Base-by-base conservation (phyloP, 1,140 invertebrate genomes). In the Drosophila pseudoobscura region DNA sequence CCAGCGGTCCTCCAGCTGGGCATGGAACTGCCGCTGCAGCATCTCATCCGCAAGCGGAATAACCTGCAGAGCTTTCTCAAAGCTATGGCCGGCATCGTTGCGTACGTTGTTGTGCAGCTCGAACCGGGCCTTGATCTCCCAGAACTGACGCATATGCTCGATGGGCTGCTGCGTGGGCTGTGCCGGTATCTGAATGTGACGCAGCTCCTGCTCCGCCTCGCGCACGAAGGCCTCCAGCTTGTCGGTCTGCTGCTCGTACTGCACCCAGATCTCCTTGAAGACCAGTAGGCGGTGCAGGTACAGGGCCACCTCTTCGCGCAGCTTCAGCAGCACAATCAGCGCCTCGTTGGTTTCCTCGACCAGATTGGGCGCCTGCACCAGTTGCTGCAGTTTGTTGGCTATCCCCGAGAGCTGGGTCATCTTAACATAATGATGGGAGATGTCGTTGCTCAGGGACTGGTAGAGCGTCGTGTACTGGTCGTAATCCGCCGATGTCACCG, bases 71-170 rank as follows among this genome's bases (percentile, higher is more conserved):
- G 96, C 94, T 70, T 95, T 95, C 72, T 97, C 95, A 79, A 97
- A 95, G 55, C 94, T 94, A 20, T 94, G 92, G 20, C 93, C 93
- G 0, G 95, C 94, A 79, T 97, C 95, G 54, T 95, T 95, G 53
- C 94, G 93, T 26, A 96, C 93, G 52, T 95, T 95, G 75, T 96
- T 96, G 82, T 97, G 94, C n/a, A 97, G 94, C 92, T 97, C 96
- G 78, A 96, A 96, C 78, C 97, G 96, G 0, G 96, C 96, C 91
- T 96, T 97, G 43, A 97, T 91, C 92, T 97, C 96, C 96, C 96
- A 97, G 91, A 97, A 97, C 75, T 96, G 94, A 73, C 95, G 93
- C 91, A 96, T 94, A 72, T 96, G 94, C 55, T 94, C 94, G 39
- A 94, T 94, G 15, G 94, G 94, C 44, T 94, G 93, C 35, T 93